Evolutionary conservation across 2,113 vertebrate species (phyloP).

Genomic region (Isichthys henryi): DNA sequence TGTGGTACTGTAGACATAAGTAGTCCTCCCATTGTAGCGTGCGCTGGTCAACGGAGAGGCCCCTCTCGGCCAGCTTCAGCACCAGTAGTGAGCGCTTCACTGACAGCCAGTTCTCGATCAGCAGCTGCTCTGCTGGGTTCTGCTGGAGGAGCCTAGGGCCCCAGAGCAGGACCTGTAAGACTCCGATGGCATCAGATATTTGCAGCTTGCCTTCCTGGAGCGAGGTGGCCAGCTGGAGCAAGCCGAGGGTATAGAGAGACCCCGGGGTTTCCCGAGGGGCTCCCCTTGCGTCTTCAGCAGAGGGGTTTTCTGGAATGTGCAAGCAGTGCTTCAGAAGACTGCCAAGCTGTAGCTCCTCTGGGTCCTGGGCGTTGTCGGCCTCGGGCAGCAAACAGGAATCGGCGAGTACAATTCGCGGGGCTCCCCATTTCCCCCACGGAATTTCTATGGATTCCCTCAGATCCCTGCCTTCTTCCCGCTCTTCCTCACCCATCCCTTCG

Average conservation of each 20-base stretch:
- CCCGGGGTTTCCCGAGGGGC: constrained; percentile 29
- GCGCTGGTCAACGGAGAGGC: constrained; percentile 17
- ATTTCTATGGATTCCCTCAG: constrained; percentile 18
- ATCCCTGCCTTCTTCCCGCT: background rate
- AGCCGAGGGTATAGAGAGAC: constrained; percentile 44
- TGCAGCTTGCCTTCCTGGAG: constrained; percentile 43
- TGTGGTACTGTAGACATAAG: constrained; percentile 67
- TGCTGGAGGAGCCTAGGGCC: constrained; percentile 58
- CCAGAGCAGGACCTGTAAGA: constrained; percentile 73
- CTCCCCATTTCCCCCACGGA: constrained; percentile 40
- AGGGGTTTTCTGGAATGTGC: constrained; percentile 29
- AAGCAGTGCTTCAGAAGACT: constrained; percentile 57
- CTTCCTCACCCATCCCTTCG: background rate
- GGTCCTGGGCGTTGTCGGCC: constrained; percentile 21
- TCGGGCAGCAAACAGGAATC: constrained; percentile 31
- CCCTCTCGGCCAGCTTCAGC: constrained; percentile 61
- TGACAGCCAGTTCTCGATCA: constrained; percentile 49
- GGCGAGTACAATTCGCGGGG: constrained; percentile 58
- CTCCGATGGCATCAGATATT: constrained; percentile 37
- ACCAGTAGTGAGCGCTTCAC: constrained; percentile 61
- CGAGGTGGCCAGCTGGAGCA: constrained; percentile 46
- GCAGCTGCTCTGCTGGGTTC: constrained; percentile 22
- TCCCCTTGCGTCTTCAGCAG: background rate
- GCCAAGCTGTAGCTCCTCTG: constrained; percentile 51
- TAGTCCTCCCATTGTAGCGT: constrained; percentile 60